phyloP scores from a whole-genome alignment of 1,140 invertebrate genomes.

The Drosophila busckii region DNA sequence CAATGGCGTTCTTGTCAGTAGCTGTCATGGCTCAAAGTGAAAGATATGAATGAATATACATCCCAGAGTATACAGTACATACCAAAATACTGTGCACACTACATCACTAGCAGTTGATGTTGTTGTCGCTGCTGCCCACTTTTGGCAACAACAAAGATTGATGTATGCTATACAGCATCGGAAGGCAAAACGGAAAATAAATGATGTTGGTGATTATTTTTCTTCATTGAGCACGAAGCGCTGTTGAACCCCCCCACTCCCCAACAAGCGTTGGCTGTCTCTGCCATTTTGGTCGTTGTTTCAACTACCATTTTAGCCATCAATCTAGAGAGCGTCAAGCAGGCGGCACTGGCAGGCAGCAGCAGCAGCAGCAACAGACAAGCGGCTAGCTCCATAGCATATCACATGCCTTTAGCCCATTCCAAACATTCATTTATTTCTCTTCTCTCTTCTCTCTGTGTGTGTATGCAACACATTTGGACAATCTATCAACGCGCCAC shows the following conservation, averaged over 20 bases:
- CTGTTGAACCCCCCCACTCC: slow-evolving; percentile 11
- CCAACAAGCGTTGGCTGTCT: no score
- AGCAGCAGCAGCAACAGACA: slow-evolving; percentile 13
- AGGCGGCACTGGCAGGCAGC: slow-evolving; percentile 46
- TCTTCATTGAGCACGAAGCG: slow-evolving; percentile 61
- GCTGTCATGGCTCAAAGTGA: slow-evolving; percentile 57
- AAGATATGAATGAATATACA: slow-evolving; percentile 38
- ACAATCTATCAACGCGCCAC: slow-evolving; percentile 58
- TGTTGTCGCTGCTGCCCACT: slow-evolving; percentile 44
- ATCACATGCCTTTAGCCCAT: not conserved
- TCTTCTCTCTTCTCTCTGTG: slow-evolving; percentile 40
- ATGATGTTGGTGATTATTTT: slow-evolving; percentile 77
- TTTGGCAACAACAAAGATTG: slow-evolving; percentile 66
- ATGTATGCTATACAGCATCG: slow-evolving; percentile 65
- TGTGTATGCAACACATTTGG: slow-evolving; percentile 59
- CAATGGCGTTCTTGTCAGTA: slow-evolving; percentile 51
- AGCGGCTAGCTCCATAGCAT: slow-evolving; percentile 25
- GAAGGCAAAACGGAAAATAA: slow-evolving; percentile 75
- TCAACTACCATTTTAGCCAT: slow-evolving; percentile 71
- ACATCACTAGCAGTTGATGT: no score
- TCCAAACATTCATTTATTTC: slow-evolving; percentile 12
- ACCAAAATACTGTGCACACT: no score
- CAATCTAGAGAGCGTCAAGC: slow-evolving; percentile 50
- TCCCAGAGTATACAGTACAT: no score
- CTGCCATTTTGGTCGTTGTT: slow-evolving; percentile 39